Conservation (phyloP, 2,797 vertebrate species). For the Tarsius wallacei region DNA sequence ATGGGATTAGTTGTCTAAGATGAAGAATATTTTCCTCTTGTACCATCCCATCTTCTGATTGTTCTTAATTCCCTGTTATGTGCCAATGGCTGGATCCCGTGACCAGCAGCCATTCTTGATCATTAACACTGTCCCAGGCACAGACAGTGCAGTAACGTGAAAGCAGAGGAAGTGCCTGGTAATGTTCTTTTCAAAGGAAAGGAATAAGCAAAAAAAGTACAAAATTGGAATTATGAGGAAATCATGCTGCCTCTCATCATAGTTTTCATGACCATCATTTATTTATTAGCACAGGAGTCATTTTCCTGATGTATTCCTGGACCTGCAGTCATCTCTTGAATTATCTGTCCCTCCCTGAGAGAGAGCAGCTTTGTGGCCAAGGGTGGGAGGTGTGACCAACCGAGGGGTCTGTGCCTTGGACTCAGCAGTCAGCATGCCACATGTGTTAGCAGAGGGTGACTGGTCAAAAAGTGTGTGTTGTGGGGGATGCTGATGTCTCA, state of each 20-base stretch:
- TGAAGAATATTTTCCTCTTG: not conserved
- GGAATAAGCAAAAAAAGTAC: not conserved
- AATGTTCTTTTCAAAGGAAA: not conserved
- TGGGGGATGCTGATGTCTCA: not conserved
- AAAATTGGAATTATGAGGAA: not conserved
- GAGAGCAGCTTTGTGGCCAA: not conserved
- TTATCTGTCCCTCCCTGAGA: not conserved
- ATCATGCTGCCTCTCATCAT: not conserved
- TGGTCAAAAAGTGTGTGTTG: not conserved
- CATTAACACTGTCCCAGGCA: not conserved
- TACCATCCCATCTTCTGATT: not conserved
- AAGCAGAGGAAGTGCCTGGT: not conserved
- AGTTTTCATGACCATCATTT: conserved; percentile 11
- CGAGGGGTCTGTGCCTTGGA: not conserved
- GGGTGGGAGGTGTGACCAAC: not conserved
- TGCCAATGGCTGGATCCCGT: accelerated
- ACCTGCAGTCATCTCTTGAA: not conserved
- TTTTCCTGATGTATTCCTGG: not conserved
- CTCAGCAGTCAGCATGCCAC: not conserved
- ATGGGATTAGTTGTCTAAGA: conserved; percentile 41
- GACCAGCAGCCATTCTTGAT: not conserved
- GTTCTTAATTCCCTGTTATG: not conserved
- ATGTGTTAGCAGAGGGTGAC: not conserved
- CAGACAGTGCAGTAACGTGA: accelerated
- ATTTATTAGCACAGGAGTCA: not conserved